These are phyloP conservation scores for Drosophila rhopaloa DNA, from an alignment of 1,140 invertebrate genomes.

Conservation along the genomic window DNA sequence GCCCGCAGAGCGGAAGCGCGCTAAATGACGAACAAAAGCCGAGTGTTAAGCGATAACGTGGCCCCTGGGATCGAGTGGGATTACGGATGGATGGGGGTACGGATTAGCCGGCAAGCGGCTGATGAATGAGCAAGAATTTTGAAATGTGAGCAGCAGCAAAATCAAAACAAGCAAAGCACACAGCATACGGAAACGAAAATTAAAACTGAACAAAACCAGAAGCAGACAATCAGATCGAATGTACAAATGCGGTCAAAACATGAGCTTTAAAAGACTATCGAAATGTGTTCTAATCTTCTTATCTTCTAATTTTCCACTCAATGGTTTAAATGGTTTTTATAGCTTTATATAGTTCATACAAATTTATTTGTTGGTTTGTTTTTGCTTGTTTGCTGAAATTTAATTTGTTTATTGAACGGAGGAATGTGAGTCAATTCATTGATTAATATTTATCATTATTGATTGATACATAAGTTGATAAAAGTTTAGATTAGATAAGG, in stretches of 20 bases:
- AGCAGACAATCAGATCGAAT: background rate
- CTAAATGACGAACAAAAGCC: conserved; percentile 61
- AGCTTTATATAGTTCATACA: too few species aligned
- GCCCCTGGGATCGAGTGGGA: conserved; percentile 14
- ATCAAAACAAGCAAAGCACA: conserved; percentile 51
- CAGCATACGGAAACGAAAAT: conserved; percentile 24
- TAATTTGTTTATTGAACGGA: background rate
- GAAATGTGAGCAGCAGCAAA: conserved; percentile 60
- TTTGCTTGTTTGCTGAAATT: background rate
- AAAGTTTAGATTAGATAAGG: background rate
- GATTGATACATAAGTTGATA: background rate
- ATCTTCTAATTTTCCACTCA: background rate
- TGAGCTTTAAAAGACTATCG: background rate
- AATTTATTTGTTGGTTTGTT: background rate
- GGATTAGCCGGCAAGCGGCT: conserved; percentile 10
- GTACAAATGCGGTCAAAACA: conserved; percentile 20
- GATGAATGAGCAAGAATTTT: conserved; percentile 38
- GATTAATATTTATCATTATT: background rate
- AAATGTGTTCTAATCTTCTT: background rate
- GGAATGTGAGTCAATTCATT: background rate
- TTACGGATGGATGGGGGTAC: background rate
- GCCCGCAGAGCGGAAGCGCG: conserved; percentile 66
- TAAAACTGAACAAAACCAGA: conserved; percentile 11
- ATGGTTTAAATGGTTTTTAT: background rate
- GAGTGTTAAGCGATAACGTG: conserved; percentile 55